These are phyloP conservation scores for Cydia splendana DNA, from an alignment of 1,140 invertebrate species.

Conservation along the genomic window DNA sequence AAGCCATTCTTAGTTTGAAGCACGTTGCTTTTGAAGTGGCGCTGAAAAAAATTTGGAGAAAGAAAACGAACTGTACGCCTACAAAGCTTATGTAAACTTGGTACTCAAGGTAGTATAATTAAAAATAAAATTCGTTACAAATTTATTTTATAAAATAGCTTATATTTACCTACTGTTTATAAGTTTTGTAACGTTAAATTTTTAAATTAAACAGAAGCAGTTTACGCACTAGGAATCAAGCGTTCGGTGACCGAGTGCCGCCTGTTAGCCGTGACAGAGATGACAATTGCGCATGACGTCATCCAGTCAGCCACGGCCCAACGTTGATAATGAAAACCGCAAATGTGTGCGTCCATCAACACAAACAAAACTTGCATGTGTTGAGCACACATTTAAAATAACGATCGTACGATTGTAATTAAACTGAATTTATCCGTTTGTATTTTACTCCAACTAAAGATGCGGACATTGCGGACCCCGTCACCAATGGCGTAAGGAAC, in stretches of 20 bases:
- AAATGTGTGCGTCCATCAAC: constrained; percentile 46
- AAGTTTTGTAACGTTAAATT: background rate
- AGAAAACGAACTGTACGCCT: background rate
- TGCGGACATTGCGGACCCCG: background rate
- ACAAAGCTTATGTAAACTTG: constrained; percentile 2
- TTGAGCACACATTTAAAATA: constrained; percentile 50
- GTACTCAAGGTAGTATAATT: background rate
- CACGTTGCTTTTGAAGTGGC: constrained; percentile 27
- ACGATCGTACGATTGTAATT: constrained; percentile 51
- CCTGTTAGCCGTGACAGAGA: constrained; percentile 72
- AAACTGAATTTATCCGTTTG: constrained; percentile 2
- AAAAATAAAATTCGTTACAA: background rate
- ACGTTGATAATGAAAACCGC: constrained; percentile 64
- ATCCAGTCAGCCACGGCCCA: constrained; percentile 51
- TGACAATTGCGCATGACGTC: constrained; percentile 76
- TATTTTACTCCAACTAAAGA: background rate
- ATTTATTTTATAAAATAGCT: background rate
- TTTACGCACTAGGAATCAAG: constrained; percentile 37
- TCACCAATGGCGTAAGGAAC: background rate
- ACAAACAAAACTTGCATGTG: constrained; percentile 52
- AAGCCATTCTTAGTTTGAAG: constrained; percentile 22
- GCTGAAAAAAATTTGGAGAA: constrained; percentile 3
- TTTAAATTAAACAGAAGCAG: constrained; percentile 12
- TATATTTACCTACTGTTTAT: background rate
- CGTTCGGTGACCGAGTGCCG: constrained; percentile 58